A percentile compares a stretch with the other conserved stretches of the same genome.
These are phyloP conservation scores for Drosophila histrio DNA, from an alignment of 2,888 invertebrate genomes.

Conservation along the genomic window DNA sequence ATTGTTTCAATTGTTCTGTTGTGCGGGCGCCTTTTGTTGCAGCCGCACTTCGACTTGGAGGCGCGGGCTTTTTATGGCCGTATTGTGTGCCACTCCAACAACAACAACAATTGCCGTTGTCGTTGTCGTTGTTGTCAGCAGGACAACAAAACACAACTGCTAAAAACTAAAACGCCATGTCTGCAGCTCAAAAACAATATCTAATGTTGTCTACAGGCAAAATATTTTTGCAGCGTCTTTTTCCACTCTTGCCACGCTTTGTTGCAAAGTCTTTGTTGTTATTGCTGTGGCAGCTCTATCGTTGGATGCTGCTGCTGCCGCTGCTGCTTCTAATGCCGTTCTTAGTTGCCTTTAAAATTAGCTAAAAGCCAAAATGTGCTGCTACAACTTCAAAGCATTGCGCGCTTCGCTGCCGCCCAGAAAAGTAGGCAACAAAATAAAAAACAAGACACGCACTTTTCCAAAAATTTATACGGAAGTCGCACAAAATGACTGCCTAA, in stretches of 20 bases:
- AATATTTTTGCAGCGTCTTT: conserved; percentile 71
- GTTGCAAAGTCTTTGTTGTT: conserved; percentile 34
- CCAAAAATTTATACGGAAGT: conserved; percentile 29
- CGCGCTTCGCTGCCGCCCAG: conserved; percentile 56
- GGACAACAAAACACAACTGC: conserved; percentile 47
- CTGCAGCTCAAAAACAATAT: conserved; percentile 77
- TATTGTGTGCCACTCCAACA: conserved; percentile 52
- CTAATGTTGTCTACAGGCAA: conserved; percentile 75
- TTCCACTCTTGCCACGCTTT: conserved; percentile 52
- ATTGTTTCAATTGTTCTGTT: conserved; percentile 75
- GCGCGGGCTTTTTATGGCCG: conserved; percentile 67
- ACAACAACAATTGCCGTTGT: conserved; percentile 30
- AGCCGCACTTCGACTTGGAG: conserved; percentile 56
- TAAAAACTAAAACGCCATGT: conserved; percentile 73
- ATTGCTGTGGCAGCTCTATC: not conserved
- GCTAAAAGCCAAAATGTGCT: conserved; percentile 62
- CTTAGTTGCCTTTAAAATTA: conserved; percentile 67
- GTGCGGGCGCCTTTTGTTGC: conserved; percentile 63
- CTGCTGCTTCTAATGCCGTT: not conserved
- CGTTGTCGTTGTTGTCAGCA: conserved; percentile 41
- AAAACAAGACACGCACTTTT: conserved; percentile 50
- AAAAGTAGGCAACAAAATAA: conserved; percentile 63
- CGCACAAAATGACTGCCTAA: conserved; percentile 68
- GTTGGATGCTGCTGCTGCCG: conserved; percentile 13
- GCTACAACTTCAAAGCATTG: conserved; percentile 65